Percentiles rank a stretch among this genome's conserved stretches.
Conservation (phyloP, 1,140 invertebrate genomes). For the Drosophila miranda region DNA sequence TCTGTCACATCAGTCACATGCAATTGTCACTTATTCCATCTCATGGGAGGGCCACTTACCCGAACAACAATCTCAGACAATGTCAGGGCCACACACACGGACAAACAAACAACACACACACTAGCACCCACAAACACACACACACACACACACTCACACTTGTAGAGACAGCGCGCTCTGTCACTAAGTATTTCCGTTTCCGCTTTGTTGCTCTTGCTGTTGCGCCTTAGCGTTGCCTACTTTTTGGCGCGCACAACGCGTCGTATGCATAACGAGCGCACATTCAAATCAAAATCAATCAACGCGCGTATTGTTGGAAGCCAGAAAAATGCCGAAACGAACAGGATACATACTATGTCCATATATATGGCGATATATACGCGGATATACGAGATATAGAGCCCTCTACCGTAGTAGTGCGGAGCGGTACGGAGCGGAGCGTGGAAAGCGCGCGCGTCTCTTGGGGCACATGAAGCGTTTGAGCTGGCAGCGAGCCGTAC, state of each 20-base stretch:
- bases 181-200: conserved; percentile 74
- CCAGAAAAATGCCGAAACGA: conserved; percentile 31
- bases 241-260: conserved; percentile 71
- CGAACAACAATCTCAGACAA: conserved; percentile 15
- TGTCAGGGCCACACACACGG: conserved; percentile 29
- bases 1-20: conserved; percentile 11
- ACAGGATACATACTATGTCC: not conserved
- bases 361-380: conserved; percentile 1
- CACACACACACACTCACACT: not conserved
- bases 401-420: not conserved
- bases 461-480: conserved; percentile 75
- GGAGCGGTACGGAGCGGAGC: conserved; percentile 15
- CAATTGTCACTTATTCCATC: conserved; percentile 9
- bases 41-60: conserved; percentile 25
- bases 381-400: conserved; percentile 8
- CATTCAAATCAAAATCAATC: conserved; percentile 79
- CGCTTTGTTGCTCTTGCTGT: conserved; percentile 45
- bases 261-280: conserved; percentile 72
- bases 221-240: conserved; percentile 35
- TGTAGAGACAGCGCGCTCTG: conserved; percentile 21
- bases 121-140: not conserved
- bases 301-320: conserved; percentile 61
- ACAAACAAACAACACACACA: not conserved
- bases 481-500: conserved; percentile 65
- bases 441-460: conserved; percentile 62